Base-by-base conservation (phyloP, 2,888 invertebrate genomes). In the Drosophila tripunctata region DNA sequence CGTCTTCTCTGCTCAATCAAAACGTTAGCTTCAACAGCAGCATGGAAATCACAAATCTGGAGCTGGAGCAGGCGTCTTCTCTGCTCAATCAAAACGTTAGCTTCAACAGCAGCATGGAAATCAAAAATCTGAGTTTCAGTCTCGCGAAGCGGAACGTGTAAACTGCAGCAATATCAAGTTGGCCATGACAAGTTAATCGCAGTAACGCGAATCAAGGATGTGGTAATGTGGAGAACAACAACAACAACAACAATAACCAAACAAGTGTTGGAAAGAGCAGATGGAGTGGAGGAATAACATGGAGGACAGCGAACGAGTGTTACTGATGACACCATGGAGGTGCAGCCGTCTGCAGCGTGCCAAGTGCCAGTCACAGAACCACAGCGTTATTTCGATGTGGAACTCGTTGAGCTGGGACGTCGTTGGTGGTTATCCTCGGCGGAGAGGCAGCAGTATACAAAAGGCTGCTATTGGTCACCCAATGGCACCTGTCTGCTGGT, bases 401-500 rank as follows among this genome's bases (percentile, higher is more conserved):
- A 92, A 50, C 81, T 93, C 14, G 45, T 94, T 27, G 94, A 94
- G 88, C 87, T 94, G 1, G 92, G 93, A 4, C 92, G 92, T 56
- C 92, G 92, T n/a, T 92, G 93, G 7, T 94, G 93, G 93, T 44
- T 65, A 4, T 90, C 89, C 2, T 64, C 91, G 0, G 14, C 12
- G 0, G 31, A 91, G 0, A 89, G 92, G n/a, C 93, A 94, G 55
- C 94, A 95, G 79, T 96, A 95, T 87, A 92, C 96, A 17, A 94
- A 94, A 69, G 95, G 95, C 4, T 96, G 95, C 84, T 93, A 94
- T 75, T 96, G 96, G 98, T 96, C 98, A 0, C 97, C 98, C 0
- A 98, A 98, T 91, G 98, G 98, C 2, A 96, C 96, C 0, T 98
- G 97, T 89, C 92, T 98, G 40, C 91, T 98, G 19, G 94, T 96